A percentile compares a stretch with the other conserved stretches of the same genome.
phyloP scores from a whole-genome alignment of 2,797 vertebrate species.

The Dermochelys coriacea region DNA sequence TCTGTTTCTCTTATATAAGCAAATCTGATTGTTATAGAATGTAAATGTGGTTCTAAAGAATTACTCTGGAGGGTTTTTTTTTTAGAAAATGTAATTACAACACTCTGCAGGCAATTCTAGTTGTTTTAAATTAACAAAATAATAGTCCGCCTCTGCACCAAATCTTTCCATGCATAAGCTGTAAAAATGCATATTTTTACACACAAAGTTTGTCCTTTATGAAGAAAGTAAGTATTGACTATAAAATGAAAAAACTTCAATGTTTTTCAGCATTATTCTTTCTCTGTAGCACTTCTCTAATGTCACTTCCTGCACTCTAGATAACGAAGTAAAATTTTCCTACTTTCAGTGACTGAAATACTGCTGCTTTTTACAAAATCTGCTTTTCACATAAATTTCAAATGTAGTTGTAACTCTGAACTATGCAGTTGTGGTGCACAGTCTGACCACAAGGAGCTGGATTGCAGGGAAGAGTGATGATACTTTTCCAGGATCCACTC shows the following conservation, averaged over 20 bases:
- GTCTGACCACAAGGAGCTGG: neutral
- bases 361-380: rapidly evolving
- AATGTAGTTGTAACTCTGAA: rapidly evolving
- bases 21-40: neutral
- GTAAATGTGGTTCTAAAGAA: neutral
- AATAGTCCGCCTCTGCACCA: neutral
- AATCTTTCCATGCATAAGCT: neutral
- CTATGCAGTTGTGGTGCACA: rapidly evolving
- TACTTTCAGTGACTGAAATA: neutral
- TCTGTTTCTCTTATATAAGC: neutral
- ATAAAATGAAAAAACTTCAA: neutral
- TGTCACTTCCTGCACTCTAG: rapidly evolving
- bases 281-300: rapidly evolving
- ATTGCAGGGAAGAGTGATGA: neutral
- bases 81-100: neutral
- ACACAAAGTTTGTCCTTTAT: neutral
- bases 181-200: neutral
- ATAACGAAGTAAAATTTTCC: neutral
- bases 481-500: neutral
- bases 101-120: neutral
- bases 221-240: neutral
- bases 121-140: neutral
- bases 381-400: neutral
- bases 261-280: neutral
- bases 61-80: neutral